Conservation (phyloP, 2,797 vertebrate genomes). For the Poecilia gillii region DNA sequence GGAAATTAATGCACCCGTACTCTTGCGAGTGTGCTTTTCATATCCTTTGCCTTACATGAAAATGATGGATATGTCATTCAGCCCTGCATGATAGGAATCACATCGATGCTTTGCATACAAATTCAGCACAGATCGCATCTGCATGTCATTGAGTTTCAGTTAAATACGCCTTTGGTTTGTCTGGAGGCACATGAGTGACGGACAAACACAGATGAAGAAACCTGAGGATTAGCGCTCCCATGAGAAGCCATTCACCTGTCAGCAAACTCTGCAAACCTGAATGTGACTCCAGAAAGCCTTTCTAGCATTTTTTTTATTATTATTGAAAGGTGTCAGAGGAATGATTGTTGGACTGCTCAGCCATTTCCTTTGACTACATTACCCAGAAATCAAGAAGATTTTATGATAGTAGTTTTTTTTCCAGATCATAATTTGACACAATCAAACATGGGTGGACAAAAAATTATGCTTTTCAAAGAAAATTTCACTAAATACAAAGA, state of each 20-base stretch:
- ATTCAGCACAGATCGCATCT: slow-evolving; percentile 66
- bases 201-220: slow-evolving; percentile 63
- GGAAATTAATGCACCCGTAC: slow-evolving; percentile 40
- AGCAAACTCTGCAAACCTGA: slow-evolving; percentile 59
- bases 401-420: slow-evolving; percentile 38
- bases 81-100: slow-evolving; percentile 60
- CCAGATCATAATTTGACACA: background rate
- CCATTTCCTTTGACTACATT: slow-evolving; percentile 47
- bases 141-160: slow-evolving; percentile 65
- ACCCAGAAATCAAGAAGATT: slow-evolving; percentile 63
- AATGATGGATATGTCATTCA: slow-evolving; percentile 71
- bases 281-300: slow-evolving; percentile 49
- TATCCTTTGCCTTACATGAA: slow-evolving; percentile 59
- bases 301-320: slow-evolving; percentile 51
- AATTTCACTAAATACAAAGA: background rate
- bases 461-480: background rate
- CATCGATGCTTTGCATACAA: slow-evolving; percentile 69
- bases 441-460: background rate
- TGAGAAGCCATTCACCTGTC: slow-evolving; percentile 68
- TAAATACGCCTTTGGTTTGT: slow-evolving; percentile 58
- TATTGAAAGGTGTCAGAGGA: slow-evolving; percentile 44
- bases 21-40: slow-evolving; percentile 51
- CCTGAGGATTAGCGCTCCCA: slow-evolving; percentile 63
- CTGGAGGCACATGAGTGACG: slow-evolving; percentile 32
- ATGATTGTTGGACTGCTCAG: slow-evolving; percentile 57